Conservation (phyloP, 2,888 invertebrate genomes). For the Eulithis testata region DNA sequence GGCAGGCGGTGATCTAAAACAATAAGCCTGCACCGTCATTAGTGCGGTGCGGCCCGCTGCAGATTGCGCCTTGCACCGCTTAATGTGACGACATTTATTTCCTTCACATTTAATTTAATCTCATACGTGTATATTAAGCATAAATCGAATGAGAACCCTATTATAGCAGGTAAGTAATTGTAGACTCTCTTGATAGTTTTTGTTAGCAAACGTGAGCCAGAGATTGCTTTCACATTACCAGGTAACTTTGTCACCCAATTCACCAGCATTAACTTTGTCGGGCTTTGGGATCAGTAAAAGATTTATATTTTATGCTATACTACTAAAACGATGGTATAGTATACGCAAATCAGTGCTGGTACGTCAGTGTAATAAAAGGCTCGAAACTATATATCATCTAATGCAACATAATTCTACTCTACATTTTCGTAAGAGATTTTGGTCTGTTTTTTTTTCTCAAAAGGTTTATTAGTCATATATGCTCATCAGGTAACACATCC, state of each 20-base stretch:
- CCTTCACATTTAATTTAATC: conserved; percentile 60
- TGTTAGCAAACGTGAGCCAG: conserved; percentile 8
- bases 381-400: no score
- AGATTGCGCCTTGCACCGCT: conserved; percentile 64
- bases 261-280: no score
- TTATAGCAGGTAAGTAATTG: conserved; percentile 45
- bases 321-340: no score
- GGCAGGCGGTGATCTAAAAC: conserved; percentile 80
- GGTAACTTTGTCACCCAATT: no score
- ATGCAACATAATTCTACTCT: no score
- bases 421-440: no score
- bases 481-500: conserved; percentile 28
- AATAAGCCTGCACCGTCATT: conserved; percentile 78
- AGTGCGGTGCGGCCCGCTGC: conserved; percentile 56
- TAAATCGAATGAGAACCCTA: conserved; percentile 45
- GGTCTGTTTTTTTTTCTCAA: neutral
- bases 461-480: conserved; percentile 26
- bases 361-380: no score
- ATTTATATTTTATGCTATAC: no score
- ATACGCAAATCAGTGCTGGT: no score
- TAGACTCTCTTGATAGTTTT: conserved; percentile 10
- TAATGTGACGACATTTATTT: conserved; percentile 77
- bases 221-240: neutral
- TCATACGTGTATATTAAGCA: conserved; percentile 62
- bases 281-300: no score